Percentiles rank a stretch among this genome's conserved stretches.
Evolutionary conservation across 2,113 vertebrate genomes (phyloP).

Genomic region (Dendrocopos noguchii): DNA sequence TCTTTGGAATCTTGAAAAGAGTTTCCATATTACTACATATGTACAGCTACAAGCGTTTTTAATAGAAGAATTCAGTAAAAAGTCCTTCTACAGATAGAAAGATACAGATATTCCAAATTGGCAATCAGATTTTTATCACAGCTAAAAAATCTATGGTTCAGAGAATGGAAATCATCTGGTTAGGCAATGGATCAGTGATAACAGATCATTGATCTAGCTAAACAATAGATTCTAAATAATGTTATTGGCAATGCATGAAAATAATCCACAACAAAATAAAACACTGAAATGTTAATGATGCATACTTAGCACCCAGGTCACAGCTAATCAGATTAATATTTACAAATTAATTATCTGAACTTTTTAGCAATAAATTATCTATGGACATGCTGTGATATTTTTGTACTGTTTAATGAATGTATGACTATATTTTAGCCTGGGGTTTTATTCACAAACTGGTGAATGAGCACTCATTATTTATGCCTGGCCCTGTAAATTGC

Average conservation of each 20-base stretch:
- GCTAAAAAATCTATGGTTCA: neutral
- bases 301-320: neutral
- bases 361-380: neutral
- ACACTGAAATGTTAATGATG: neutral
- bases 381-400: neutral
- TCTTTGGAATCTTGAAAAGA: neutral
- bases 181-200: neutral
- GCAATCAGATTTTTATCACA: neutral
- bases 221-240: neutral
- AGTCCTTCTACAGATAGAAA: neutral
- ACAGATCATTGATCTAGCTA: neutral
- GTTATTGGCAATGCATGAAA: neutral
- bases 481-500: neutral
- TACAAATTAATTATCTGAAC: slow-evolving; percentile 49
- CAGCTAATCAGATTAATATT: slow-evolving; percentile 36
- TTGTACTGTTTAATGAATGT: neutral
- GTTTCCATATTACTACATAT: neutral
- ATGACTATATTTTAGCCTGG: slow-evolving; percentile 6
- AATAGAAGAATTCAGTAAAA: neutral
- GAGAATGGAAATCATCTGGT: neutral
- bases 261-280: neutral
- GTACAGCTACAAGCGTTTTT: neutral
- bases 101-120: neutral
- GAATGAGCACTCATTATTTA: slow-evolving; percentile 4
- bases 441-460: slow-evolving; percentile 12